Evolutionary conservation across 1,140 invertebrate species (phyloP).

Genomic region (Solen grandis): DNA sequence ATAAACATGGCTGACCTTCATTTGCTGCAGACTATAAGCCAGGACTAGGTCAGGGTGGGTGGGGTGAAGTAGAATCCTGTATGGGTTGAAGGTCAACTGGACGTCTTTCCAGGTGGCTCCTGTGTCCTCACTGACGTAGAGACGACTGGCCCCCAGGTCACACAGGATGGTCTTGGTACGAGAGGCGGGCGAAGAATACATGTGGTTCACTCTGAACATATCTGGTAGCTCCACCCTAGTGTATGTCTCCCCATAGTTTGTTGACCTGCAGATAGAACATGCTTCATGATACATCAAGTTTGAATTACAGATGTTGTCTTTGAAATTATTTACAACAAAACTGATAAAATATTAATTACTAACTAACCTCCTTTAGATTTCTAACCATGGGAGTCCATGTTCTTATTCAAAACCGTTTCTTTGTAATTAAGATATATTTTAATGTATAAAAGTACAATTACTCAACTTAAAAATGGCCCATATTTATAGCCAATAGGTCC

Average conservation of each 20-base stretch:
- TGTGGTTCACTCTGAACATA: conserved; percentile 27
- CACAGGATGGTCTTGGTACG: conserved; percentile 41
- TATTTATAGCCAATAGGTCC: no score
- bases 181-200: conserved; percentile 21
- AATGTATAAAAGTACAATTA: no score
- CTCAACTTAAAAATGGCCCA: no score
- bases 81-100: conserved; percentile 30
- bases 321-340: no score
- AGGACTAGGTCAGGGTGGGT: not conserved
- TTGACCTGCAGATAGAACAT: no score
- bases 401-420: no score
- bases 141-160: conserved; percentile 10
- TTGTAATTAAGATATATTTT: no score
- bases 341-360: no score
- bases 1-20: conserved; percentile 36
- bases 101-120: conserved; percentile 28
- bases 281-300: no score
- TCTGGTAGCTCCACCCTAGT: conserved; percentile 16
- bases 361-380: no score
- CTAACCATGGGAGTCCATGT: no score
- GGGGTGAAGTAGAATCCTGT: conserved; percentile 39
- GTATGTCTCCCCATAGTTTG: conserved; percentile 36
- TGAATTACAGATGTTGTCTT: no score
- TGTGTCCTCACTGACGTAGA: conserved; percentile 37
- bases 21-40: conserved; percentile 33